phyloP scores from a whole-genome alignment of 2,888 invertebrate genomes.

The Abrostola tripartita region DNA sequence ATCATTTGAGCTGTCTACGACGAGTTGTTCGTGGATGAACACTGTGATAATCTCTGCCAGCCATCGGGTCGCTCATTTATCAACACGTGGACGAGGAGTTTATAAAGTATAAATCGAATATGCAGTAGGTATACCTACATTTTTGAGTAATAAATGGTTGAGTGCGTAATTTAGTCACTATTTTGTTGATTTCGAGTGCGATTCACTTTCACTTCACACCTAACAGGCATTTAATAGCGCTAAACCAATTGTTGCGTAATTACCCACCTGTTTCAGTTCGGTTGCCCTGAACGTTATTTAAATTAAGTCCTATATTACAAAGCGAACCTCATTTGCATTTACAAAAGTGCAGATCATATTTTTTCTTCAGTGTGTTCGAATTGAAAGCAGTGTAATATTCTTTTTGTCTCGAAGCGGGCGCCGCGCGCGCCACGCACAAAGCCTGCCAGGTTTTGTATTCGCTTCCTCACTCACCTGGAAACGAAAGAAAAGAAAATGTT shows the following conservation, averaged over 20 bases:
- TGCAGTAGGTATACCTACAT: slow-evolving; percentile 12
- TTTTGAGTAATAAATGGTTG: slow-evolving; percentile 1
- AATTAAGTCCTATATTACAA: slow-evolving; percentile 81
- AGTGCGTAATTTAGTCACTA: slow-evolving; percentile 3
- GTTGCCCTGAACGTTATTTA: slow-evolving; percentile 74
- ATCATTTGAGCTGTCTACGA: slow-evolving; percentile 58
- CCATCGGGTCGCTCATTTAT: slow-evolving; percentile 53
- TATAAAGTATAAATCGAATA: slow-evolving; percentile 29
- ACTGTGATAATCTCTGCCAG: slow-evolving; percentile 59
- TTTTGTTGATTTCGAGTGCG: slow-evolving; percentile 25
- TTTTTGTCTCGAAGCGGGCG: slow-evolving; percentile 75
- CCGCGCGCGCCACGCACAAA: slow-evolving; percentile 75
- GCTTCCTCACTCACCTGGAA: slow-evolving; percentile 86
- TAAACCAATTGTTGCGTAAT: slow-evolving; percentile 62
- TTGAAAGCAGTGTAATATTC: slow-evolving; percentile 86
- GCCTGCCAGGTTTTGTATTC: slow-evolving; percentile 81
- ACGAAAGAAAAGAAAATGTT: slow-evolving; percentile 87
- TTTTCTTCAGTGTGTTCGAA: slow-evolving; percentile 81
- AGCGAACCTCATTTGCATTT: slow-evolving; percentile 85
- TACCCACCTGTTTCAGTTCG: slow-evolving; percentile 66
- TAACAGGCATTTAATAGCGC: slow-evolving; percentile 45
- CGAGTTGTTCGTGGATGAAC: slow-evolving; percentile 49
- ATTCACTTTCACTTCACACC: slow-evolving; percentile 17
- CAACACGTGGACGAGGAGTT: slow-evolving; percentile 33
- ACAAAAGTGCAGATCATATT: slow-evolving; percentile 86